These are phyloP conservation scores for Chrysolina americana DNA, from an alignment of 2,888 invertebrate genomes.

Conservation along the genomic window DNA sequence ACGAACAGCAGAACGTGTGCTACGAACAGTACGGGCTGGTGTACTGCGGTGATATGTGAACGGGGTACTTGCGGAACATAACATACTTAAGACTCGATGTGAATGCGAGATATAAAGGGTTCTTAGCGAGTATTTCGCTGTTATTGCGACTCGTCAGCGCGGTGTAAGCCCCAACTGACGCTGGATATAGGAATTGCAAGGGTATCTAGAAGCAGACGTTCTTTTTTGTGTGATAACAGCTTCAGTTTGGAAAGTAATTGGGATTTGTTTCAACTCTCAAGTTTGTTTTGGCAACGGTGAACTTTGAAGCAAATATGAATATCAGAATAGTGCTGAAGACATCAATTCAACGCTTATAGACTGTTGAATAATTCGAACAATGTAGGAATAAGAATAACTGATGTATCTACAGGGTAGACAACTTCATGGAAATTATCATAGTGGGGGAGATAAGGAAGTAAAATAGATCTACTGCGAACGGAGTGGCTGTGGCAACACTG, in stretches of 20 bases:
- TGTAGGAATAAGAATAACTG: no score
- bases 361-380: no score
- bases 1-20: constrained; percentile 67
- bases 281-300: neutral
- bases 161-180: neutral
- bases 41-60: constrained; percentile 58
- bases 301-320: no score
- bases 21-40: constrained; percentile 63
- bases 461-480: no score
- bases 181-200: neutral
- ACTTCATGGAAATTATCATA: no score
- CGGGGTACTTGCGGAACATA: neutral
- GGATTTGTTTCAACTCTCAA: neutral
- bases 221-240: neutral
- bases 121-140: neutral
- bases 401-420: no score
- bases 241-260: neutral
- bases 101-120: neutral
- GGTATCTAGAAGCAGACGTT: neutral
- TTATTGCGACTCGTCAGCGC: neutral
- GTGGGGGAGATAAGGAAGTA: no score
- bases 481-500: no score
- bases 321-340: no score
- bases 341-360: no score
- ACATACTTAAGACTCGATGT: constrained; percentile 1